Percentiles rank a stretch among this genome's conserved stretches.
These are phyloP conservation scores for Herpailurus yagouaroundi DNA, from an alignment of 2,113 vertebrate genomes.

Conservation along the genomic window DNA sequence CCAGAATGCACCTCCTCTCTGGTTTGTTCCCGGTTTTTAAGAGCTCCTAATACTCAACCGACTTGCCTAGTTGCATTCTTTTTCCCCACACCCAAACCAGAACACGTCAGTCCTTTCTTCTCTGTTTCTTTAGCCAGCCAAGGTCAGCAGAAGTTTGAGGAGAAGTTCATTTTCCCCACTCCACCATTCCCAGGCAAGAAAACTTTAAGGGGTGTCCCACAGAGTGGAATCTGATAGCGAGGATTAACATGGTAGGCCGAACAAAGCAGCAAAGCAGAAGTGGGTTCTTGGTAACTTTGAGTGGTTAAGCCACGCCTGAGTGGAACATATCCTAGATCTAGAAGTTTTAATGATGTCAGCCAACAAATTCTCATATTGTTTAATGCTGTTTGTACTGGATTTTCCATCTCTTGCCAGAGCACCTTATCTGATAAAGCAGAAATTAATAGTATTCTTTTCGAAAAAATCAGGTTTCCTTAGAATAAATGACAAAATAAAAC, in stretches of 20 bases:
- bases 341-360: neutral
- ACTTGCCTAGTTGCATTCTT: neutral
- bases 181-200: neutral
- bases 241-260: neutral
- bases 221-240: neutral
- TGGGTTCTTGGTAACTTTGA: neutral
- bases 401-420: neutral
- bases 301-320: neutral
- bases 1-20: neutral
- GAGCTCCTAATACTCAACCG: neutral
- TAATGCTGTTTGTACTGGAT: neutral
- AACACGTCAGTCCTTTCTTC: neutral
- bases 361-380: neutral
- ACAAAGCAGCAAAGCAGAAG: neutral
- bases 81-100: neutral
- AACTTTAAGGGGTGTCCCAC: neutral
- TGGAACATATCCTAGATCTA: neutral
- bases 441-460: conserved; percentile 11
- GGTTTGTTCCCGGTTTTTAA: neutral
- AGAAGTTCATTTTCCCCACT: neutral
- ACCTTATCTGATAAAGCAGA: neutral
- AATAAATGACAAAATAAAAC: conserved; percentile 2
- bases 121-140: neutral
- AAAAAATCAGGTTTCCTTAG: conserved; percentile 10
- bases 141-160: neutral